Base-by-base conservation (phyloP, 2,888 invertebrate species). In the Dryococelus australis region DNA sequence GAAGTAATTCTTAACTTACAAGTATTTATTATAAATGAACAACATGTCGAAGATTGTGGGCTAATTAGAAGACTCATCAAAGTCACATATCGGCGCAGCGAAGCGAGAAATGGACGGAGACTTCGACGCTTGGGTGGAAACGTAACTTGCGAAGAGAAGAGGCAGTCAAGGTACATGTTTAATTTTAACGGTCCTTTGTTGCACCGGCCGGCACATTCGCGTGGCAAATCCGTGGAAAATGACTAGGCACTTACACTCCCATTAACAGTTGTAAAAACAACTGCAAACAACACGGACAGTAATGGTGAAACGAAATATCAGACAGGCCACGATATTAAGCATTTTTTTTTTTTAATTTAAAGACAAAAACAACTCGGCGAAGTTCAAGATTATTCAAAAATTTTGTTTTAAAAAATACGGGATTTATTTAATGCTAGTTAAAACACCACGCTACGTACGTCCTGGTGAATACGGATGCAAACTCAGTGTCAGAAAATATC, bases 161-260 rank as follows among this genome's bases (percentile, higher is more conserved):
- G 65, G 65, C n/a, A 65, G 65, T 65, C 2, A 65, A 65, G 24
- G 65, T 16, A 65, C 65, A 65, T 20, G 20, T 24, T 65, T 65
- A 20, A 65, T 65, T 65, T 65, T 65, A n/a, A 65, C 65, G 65
- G 65, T 65, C n/a, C 65, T 65, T 65, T 65, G 65, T 65, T 24
- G 20, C 8, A 20, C n/a, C 20, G 65, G n/a, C 65, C 65, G 2
- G 6, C 65, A 24, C 65, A 10, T n/a, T n/a, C 13, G 65, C 65
- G 24, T 2, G 65, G 16, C 8, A 65, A 65, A 65, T n/a, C 65
- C 6, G 65, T 24, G n/a, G 65, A 65, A n/a, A 65, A 65, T 65
- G 65, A 65, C 65, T 65, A 8, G 20, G 65, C 65, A 65, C 65
- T 65, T 65, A 12, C 65, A 16, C 65, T 3, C 65, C 65, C 24